Conservation (phyloP, 2,113 vertebrate genomes). For the Mirounga angustirostris region DNA sequence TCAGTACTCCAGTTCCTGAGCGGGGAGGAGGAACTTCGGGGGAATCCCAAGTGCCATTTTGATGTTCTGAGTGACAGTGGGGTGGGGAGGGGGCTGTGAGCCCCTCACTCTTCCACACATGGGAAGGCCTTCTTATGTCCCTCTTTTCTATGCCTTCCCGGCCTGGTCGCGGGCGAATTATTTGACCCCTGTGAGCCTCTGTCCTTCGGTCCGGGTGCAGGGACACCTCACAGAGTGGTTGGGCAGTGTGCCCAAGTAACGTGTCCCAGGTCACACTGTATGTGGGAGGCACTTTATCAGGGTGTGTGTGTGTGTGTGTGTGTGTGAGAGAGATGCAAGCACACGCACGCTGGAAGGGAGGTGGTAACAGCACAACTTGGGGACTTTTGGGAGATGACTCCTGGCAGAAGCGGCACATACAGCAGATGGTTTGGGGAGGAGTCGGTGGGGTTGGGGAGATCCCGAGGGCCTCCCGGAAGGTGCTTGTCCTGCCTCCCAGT, state of each 20-base stretch:
- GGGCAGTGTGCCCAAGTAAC: not conserved
- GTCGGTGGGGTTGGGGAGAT: not conserved
- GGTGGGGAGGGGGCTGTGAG: not conserved
- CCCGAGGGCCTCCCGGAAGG: not conserved
- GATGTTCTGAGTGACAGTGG: not conserved
- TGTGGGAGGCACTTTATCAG: not conserved
- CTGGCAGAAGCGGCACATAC: not conserved
- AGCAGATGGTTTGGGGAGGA: not conserved
- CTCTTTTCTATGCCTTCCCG: not conserved
- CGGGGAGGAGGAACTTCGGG: fast-evolving
- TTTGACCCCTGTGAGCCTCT: too few relatives aligned
- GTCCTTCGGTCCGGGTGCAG: too few relatives aligned
- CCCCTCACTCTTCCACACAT: not conserved
- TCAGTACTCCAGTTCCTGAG: fast-evolving
- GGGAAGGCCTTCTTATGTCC: not conserved
- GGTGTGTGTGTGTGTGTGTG: not conserved
- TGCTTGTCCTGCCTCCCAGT: not conserved
- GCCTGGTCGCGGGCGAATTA: fast-evolving
- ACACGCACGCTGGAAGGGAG: not conserved
- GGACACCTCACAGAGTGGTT: not conserved
- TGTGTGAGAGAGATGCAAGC: too few relatives aligned
- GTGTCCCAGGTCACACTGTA: not conserved
- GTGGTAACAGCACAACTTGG: too few relatives aligned
- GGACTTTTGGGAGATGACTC: not conserved
- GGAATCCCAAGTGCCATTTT: fast-evolving